phyloP scores from a whole-genome alignment of 2,888 invertebrate genomes.

The Diplazon laetatorius region DNA sequence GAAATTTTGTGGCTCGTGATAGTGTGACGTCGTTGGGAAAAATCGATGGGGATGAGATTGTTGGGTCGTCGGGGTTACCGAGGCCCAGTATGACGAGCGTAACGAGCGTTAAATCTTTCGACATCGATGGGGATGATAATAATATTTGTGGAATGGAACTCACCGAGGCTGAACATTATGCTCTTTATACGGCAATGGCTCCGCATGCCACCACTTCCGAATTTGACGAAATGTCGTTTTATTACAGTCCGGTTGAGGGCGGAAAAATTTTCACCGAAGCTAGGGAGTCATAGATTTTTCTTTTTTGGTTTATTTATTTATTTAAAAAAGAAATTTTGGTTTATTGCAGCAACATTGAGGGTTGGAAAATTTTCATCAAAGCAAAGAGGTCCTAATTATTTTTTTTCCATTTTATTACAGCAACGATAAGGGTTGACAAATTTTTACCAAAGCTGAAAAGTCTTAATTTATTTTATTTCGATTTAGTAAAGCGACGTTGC shows the following conservation, averaged over 20 bases:
- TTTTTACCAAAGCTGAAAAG: too few species aligned
- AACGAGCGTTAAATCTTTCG: constrained; percentile 70
- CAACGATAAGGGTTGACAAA: too few species aligned
- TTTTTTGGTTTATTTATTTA: too few species aligned
- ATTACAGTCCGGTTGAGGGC: constrained; percentile 92
- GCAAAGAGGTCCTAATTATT: too few species aligned
- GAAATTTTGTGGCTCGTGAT: constrained; percentile 61
- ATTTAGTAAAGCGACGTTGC: too few species aligned
- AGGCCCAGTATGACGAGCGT: constrained; percentile 73
- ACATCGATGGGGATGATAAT: constrained; percentile 73
- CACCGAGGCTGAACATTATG: constrained; percentile 94
- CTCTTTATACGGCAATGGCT: constrained; percentile 92
- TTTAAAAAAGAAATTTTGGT: too few species aligned
- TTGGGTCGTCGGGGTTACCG: constrained; percentile 65
- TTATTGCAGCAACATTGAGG: too few species aligned
- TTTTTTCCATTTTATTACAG: too few species aligned
- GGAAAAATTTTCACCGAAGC: constrained; percentile 86
- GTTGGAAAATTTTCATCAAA: too few species aligned
- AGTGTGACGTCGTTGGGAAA: constrained; percentile 66
- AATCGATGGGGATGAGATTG: constrained; percentile 59
- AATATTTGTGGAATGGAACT: constrained; percentile 85
- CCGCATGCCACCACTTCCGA: constrained; percentile 94
- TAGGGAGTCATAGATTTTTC: constrained; percentile 70
- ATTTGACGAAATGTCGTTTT: constrained; percentile 94
- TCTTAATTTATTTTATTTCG: too few species aligned